Evolutionary conservation across 2,113 vertebrate genomes (phyloP).

Genomic region (Nothobranchius furzeri): DNA sequence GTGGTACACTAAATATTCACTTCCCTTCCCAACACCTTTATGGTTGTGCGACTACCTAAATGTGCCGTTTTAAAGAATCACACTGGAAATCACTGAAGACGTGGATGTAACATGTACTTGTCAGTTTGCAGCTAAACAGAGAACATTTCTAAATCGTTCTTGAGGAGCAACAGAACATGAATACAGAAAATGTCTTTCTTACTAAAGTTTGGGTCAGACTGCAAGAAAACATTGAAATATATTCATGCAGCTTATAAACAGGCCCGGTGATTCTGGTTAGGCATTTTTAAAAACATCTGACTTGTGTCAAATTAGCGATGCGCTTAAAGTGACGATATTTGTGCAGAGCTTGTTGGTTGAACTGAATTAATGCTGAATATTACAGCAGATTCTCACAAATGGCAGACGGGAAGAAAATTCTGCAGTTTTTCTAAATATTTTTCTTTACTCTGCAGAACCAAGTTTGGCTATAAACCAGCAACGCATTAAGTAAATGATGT

Average conservation of each 20-base stretch:
- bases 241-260: slow-evolving; percentile 10
- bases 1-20: slow-evolving; percentile 10
- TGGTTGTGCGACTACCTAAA: not conserved
- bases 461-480: slow-evolving; percentile 6
- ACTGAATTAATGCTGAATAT: slow-evolving; percentile 16
- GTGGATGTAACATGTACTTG: not conserved
- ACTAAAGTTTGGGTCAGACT: too few relatives aligned
- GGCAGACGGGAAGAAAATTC: slow-evolving; percentile 7
- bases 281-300: slow-evolving; percentile 24
- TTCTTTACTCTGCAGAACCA: slow-evolving; percentile 1
- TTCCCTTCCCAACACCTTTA: not conserved
- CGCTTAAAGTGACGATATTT: slow-evolving; percentile 14
- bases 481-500: not conserved
- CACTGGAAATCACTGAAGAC: not conserved
- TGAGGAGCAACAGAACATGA: too few relatives aligned
- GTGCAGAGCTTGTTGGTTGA: slow-evolving; percentile 10
- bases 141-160: too few relatives aligned
- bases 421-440: not conserved
- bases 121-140: too few relatives aligned
- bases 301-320: slow-evolving; percentile 17
- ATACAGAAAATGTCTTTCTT: too few relatives aligned
- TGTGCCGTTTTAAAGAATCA: too few relatives aligned
- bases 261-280: slow-evolving; percentile 23
- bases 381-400: slow-evolving; percentile 11
- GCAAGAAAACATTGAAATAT: not conserved